Conservation (phyloP, 2,797 vertebrate species). For the Scleropages formosus region DNA sequence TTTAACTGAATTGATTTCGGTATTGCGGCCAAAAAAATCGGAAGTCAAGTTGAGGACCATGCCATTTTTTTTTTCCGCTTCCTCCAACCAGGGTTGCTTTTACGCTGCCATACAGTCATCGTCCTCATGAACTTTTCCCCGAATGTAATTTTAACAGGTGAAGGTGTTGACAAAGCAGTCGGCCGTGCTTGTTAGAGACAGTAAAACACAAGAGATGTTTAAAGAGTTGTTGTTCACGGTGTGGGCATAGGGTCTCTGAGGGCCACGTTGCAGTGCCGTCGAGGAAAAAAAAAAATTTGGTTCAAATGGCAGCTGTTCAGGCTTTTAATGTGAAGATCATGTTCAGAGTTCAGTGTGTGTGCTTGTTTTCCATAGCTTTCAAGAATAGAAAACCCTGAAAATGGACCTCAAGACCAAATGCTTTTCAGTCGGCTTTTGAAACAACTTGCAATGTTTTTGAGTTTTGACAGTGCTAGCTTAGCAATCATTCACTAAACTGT, state of each 20-base stretch:
- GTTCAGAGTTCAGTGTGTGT: no score
- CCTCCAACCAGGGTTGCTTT: not conserved
- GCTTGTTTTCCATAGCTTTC: no score
- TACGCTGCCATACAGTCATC: not conserved
- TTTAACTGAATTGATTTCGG: not conserved
- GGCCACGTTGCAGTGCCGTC: no score
- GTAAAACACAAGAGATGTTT: not conserved
- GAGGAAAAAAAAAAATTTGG: no score
- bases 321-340: no score
- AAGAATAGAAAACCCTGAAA: no score
- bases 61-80: not conserved
- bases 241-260: not conserved
- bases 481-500: no score
- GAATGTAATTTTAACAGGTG: not conserved
- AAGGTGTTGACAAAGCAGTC: not conserved
- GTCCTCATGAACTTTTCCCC: not conserved
- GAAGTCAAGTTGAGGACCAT: not conserved
- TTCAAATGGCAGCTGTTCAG: not conserved
- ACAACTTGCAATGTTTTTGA: no score
- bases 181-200: constrained; percentile 12
- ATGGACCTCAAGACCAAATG: no score
- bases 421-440: no score
- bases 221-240: not conserved
- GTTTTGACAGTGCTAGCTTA: no score
- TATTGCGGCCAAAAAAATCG: not conserved